Percentiles rank a stretch among this genome's conserved stretches.
phyloP scores from a whole-genome alignment of 2,113 vertebrate species.

The Anser brachyrhynchus region DNA sequence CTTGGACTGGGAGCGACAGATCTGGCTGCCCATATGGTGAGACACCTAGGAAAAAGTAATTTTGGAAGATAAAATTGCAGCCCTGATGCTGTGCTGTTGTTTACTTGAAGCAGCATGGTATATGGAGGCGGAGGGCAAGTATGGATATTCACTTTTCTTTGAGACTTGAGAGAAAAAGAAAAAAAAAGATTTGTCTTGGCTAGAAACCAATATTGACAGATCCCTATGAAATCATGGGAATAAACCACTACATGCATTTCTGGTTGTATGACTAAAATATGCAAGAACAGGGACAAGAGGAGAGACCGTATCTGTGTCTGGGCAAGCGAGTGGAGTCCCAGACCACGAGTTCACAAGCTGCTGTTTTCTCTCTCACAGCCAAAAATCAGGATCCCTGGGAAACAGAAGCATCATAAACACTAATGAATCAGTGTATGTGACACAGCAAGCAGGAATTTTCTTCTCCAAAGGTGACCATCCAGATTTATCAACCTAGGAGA shows the following conservation, averaged over 20 bases:
- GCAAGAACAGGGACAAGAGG: not conserved
- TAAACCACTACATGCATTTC: not conserved
- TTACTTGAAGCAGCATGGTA: not conserved
- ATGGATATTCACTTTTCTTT: not conserved
- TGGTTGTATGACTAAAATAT: not conserved
- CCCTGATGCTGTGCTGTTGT: not conserved
- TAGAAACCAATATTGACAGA: not conserved
- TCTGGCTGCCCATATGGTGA: not conserved
- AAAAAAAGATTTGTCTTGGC: not conserved
- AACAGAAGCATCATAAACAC: not conserved
- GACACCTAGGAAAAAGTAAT: not conserved
- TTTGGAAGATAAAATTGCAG: not conserved
- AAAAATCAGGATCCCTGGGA: not conserved
- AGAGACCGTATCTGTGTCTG: not conserved
- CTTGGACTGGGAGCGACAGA: not conserved
- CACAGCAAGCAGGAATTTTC: not conserved
- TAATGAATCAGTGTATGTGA: not conserved
- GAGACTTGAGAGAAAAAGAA: not conserved
- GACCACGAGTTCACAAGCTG: not conserved
- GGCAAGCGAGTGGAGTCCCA: not conserved
- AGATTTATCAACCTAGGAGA: not conserved
- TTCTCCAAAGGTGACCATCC: not conserved
- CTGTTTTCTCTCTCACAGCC: not conserved
- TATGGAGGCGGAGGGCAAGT: not conserved
- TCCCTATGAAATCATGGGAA: not conserved